phyloP scores from a whole-genome alignment of 2,797 vertebrate species.

The Acanthiza pusilla region DNA sequence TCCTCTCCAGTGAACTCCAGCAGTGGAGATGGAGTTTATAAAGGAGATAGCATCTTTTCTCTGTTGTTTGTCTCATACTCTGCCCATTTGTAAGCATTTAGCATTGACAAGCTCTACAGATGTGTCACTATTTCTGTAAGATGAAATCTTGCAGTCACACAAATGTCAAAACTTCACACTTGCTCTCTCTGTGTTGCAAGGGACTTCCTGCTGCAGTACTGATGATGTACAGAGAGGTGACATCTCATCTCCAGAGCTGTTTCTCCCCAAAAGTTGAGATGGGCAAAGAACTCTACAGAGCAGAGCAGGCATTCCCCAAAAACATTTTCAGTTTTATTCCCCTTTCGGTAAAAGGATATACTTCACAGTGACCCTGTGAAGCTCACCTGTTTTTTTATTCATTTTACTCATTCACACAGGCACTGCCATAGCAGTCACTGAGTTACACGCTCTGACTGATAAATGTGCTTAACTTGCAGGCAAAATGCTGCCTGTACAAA shows the following conservation, averaged over 20 bases:
- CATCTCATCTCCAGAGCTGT: neutral
- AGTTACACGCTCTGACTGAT: neutral
- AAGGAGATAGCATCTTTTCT: neutral
- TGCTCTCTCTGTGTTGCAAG: neutral
- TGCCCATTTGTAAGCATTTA: slow-evolving; percentile 12
- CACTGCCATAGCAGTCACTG: neutral
- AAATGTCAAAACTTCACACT: neutral
- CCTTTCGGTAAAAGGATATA: neutral
- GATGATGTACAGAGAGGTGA: neutral
- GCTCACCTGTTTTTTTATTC: neutral
- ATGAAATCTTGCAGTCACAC: neutral
- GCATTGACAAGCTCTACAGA: neutral
- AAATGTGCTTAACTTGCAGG: neutral
- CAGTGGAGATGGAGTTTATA: neutral
- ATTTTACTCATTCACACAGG: neutral
- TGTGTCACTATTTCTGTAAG: neutral
- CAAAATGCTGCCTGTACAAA: neutral
- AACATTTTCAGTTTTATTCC: neutral
- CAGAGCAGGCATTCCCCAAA: neutral
- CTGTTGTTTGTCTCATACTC: neutral
- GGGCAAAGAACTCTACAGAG: neutral
- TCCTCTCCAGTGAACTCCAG: neutral
- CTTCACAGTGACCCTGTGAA: neutral
- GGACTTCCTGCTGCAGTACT: neutral
- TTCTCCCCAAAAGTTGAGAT: neutral